These are phyloP conservation scores for Calypte anna DNA, from an alignment of 2,113 vertebrate species.

Conservation along the genomic window DNA sequence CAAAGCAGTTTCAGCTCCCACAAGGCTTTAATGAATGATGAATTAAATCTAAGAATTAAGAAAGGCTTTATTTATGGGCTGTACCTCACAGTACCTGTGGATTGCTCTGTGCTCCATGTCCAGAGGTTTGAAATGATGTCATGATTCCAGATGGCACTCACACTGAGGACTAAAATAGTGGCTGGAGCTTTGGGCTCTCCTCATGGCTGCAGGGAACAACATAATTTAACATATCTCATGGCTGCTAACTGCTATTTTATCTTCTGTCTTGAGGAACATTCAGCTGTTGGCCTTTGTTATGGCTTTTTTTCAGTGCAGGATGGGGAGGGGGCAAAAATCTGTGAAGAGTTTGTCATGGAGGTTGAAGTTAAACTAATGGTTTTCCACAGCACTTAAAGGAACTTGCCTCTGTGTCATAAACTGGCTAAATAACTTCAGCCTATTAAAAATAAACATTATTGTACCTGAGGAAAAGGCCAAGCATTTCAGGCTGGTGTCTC, in stretches of 20 bases:
- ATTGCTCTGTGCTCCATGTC: neutral
- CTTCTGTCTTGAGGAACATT: neutral
- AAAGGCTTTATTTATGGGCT: neutral
- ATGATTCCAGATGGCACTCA: accelerated
- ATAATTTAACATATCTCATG: neutral
- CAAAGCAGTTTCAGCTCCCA: neutral
- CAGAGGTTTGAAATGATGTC: neutral
- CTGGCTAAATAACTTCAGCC: neutral
- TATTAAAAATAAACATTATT: neutral
- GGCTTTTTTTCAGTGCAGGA: neutral
- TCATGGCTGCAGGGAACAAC: neutral
- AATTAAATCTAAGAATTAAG: neutral
- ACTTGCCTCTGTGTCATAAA: neutral
- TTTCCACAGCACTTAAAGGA: neutral
- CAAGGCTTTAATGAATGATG: neutral
- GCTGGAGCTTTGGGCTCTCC: neutral
- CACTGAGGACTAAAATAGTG: neutral
- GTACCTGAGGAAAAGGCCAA: neutral
- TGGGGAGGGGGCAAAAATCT: neutral
- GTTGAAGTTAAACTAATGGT: neutral
- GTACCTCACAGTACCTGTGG: neutral
- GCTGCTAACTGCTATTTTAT: neutral
- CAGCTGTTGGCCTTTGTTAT: neutral
- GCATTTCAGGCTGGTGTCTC: neutral
- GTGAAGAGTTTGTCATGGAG: neutral